Base-by-base conservation (phyloP, 1,140 invertebrate species). In the Schlechtendalia chinensis region DNA sequence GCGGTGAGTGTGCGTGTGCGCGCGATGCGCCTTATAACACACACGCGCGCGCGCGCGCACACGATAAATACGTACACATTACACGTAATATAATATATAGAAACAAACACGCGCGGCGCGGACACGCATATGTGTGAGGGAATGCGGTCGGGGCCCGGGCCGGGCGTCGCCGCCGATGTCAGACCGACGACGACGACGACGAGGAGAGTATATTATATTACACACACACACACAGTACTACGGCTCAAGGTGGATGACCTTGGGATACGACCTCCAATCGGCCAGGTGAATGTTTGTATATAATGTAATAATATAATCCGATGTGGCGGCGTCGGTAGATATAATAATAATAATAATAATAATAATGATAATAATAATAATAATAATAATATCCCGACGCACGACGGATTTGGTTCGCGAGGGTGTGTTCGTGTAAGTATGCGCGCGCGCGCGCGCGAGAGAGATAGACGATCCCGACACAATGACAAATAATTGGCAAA, bases 281-380 rank as follows among this genome's bases (percentile, higher is more conserved):
- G 72, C 72, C 72, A 59, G 72, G 72, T 77, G 72, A 77, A 77
- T 77, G 72, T 77, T 77, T 77, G 56, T 59, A 59, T 59, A 59
- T 45, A 45, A 45, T 45, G 12, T 45, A 67, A 22, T 67, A 58
- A n/a, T n/a, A 22, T 67, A 58, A 58, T 75, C 29, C n/a, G 27
- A 75, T 22, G 54, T 58, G 72, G 24, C 5, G 39, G 39, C 65
- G 72, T 27, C 5, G 39, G 39, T 32, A 19, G 65, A 67, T 39
- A 50, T 47, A 69, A 50, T 69, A 69, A 47, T 67, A 67, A 61
- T 61, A 61, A 29, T 59, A 59, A 27, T 61, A 45, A 45, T 45
- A 45, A 45, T 45, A 45, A 45, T 10, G 39, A 45, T 45, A 45
- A 45, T 45, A 45, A 45, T 45, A 45, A 45, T 45, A 45, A 45